These are phyloP conservation scores for Riparia riparia DNA, from an alignment of 2,113 vertebrate genomes.

Conservation along the genomic window DNA sequence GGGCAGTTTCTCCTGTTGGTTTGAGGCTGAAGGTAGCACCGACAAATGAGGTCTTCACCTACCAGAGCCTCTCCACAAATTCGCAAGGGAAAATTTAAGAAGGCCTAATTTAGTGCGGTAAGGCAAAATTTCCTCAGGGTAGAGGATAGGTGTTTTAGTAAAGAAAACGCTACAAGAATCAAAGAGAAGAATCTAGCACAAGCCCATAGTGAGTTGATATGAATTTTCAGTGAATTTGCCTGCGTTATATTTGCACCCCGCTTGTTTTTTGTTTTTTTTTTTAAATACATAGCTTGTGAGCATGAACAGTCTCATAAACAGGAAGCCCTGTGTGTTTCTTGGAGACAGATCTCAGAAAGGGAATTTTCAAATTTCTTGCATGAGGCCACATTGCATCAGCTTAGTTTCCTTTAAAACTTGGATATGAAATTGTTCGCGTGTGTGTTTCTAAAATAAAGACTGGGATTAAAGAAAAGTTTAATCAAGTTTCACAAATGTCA, in stretches of 20 bases:
- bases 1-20: not conserved
- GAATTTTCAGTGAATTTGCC: not conserved
- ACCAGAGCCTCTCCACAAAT: not conserved
- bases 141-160: not conserved
- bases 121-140: not conserved
- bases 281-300: not conserved
- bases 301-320: not conserved
- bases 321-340: constrained; percentile 35
- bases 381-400: not conserved
- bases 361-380: constrained; percentile 18
- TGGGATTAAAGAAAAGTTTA: constrained; percentile 40
- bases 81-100: not conserved
- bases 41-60: not conserved
- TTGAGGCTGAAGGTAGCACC: not conserved
- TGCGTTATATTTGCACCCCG: not conserved
- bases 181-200: not conserved
- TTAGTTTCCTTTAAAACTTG: not conserved
- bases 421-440: not conserved
- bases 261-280: not conserved
- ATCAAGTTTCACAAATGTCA: constrained; percentile 38
- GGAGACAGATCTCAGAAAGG: not conserved
- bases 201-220: not conserved
- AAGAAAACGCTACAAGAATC: not conserved
- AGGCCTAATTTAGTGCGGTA: not conserved
- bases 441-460: constrained; percentile 40